Evolutionary conservation across 2,888 invertebrate genomes (phyloP), one percentile per base, ranked within the genome.

Genomic region (Quadroppia sp.): DNA sequence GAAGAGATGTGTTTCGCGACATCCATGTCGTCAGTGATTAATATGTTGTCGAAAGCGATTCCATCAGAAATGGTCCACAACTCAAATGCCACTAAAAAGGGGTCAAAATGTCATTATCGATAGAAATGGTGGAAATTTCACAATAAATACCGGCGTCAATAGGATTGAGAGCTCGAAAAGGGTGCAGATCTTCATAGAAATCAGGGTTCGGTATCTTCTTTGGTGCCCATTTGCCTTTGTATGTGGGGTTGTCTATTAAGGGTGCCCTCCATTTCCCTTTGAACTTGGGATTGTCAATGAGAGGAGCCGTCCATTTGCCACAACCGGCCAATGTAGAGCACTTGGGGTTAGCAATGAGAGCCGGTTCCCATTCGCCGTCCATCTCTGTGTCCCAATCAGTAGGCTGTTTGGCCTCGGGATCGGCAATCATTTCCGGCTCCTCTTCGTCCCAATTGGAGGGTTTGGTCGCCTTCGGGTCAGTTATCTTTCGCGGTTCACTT

Each of bases 361-460:
- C 94, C 4, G 98, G 89, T 83, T 98, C 98, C 98, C 98, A 99
- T 81, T 91, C 91, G 1, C 99, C 99, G 84, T 99, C 99, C 90
- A 98, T 98, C 78, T 97, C 96, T 23, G 90, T 82, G 77, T 78
- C 83, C 85, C 98, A 99, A 82, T 98, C 96, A 0, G 89, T 92
- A 0, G 98, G 98, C 82, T 98, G 98, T 0, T 85, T 85, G 0
- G 96, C 92, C 70, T 89, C 87, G 0, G 92, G 90, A 82, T 97
- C 95, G 0, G 92, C 88, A 77, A 97, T 94, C 53, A 78, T 75
- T 73, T 90, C 88, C 0, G 90, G 89, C 82, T 97, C 97, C 79
- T 94, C 88, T 78, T 95, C 95, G 40, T 97, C 85, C 97, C 97
- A 98, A 20, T 91, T 94, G 20, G 87, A 89, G 0, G 97, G 97